Conservation (phyloP, 1,140 invertebrate species). For the Diprion similis region DNA sequence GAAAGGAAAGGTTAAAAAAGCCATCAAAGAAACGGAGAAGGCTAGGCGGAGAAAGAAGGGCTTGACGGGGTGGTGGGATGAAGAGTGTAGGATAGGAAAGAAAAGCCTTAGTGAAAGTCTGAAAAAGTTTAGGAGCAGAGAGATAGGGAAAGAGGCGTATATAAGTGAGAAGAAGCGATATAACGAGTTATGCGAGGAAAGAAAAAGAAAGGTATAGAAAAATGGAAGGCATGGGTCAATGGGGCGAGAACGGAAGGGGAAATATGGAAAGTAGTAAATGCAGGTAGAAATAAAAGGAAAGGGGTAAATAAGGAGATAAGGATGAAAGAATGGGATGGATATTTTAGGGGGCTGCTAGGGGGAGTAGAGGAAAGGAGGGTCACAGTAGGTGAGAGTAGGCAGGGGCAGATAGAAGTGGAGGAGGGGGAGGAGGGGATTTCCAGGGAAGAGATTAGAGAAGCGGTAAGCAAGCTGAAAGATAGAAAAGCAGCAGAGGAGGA, state of each 20-base stretch:
- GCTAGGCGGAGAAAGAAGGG: background rate
- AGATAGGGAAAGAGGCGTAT: background rate
- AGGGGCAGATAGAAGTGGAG: background rate
- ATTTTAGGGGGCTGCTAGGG: background rate
- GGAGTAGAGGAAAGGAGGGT: background rate
- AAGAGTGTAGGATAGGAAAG: background rate
- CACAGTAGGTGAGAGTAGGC: background rate
- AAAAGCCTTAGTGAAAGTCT: too few relatives aligned
- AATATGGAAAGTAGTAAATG: background rate
- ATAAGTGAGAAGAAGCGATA: background rate
- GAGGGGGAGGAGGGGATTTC: too few relatives aligned
- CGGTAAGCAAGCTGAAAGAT: background rate
- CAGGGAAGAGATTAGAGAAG: background rate
- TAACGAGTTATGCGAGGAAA: background rate
- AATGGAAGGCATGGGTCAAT: background rate
- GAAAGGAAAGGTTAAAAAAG: too few relatives aligned
- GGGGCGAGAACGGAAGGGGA: constrained; percentile 7
- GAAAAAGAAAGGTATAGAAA: background rate
- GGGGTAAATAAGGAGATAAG: background rate
- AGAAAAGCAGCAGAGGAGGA: background rate
- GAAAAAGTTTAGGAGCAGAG: too few relatives aligned
- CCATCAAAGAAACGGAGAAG: background rate
- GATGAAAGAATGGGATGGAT: background rate
- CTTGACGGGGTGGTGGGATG: constrained; percentile 12
- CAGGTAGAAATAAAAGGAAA: too few relatives aligned